Conservation (phyloP, 2,888 invertebrate genomes). For the Acholoe squamosa region DNA sequence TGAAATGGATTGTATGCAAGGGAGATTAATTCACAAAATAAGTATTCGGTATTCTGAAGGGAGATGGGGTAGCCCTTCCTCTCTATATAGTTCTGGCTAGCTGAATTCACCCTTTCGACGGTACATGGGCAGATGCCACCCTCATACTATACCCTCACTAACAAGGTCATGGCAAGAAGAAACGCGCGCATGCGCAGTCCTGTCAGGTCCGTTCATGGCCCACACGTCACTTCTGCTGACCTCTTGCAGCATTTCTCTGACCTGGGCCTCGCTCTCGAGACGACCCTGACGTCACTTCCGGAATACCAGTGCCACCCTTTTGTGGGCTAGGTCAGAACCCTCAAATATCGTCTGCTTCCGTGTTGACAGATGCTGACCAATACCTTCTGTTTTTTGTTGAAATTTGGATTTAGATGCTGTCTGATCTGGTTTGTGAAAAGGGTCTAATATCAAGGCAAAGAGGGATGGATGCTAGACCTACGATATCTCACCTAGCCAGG, state of each 20-base stretch:
- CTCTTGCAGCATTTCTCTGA: background rate
- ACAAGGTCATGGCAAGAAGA: background rate
- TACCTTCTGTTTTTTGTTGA: background rate
- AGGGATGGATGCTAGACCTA: no score
- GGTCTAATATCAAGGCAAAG: no score
- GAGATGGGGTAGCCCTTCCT: no score
- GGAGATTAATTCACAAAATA: no score
- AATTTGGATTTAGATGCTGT: background rate
- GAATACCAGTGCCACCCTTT: slow-evolving; percentile 7
- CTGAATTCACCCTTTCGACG: no score
- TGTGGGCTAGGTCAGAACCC: background rate
- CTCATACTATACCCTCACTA: background rate
- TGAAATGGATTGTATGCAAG: background rate
- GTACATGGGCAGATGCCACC: no score
- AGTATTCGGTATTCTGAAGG: no score
- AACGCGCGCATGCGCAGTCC: slow-evolving; percentile 36
- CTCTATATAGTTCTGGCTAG: no score
- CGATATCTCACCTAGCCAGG: no score
- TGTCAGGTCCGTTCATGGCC: background rate
- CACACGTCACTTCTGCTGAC: slow-evolving; percentile 4
- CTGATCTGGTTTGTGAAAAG: slow-evolving; percentile 26
- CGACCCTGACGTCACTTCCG: slow-evolving; percentile 32
- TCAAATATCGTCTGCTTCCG: background rate
- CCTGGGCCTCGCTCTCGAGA: background rate
- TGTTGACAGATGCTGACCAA: background rate